Evolutionary conservation across 2,797 vertebrate genomes (phyloP).

Genomic region (Setipinna tenuifilis): DNA sequence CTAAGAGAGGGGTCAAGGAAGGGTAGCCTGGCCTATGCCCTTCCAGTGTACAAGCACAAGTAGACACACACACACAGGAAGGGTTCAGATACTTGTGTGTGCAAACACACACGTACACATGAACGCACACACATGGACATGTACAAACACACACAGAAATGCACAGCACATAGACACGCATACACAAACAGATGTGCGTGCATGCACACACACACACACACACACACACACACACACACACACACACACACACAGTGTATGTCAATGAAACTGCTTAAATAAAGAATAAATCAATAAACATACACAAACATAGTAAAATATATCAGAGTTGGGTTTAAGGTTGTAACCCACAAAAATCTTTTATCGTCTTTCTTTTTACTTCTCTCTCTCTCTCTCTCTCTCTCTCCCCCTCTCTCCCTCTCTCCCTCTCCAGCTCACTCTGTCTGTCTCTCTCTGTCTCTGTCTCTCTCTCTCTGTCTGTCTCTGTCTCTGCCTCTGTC

Average conservation of each 20-base stretch:
- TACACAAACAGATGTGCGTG: too few species aligned
- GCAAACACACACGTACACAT: neutral
- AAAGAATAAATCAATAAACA: neutral
- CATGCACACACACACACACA: neutral
- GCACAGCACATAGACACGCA: too few species aligned
- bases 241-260: too few species aligned
- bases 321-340: neutral
- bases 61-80: too few species aligned
- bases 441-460: neutral
- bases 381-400: neutral
- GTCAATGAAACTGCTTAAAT: too few species aligned
- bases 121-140: neutral
- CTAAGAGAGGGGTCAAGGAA: neutral
- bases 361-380: too few species aligned
- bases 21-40: too few species aligned
- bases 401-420: neutral
- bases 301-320: neutral
- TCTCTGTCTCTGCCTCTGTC: neutral
- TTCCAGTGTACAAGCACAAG: too few species aligned
- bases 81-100: too few species aligned
- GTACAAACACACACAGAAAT: neutral
- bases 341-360: too few species aligned
- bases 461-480: neutral
- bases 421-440: neutral
- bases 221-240: neutral